Conservation (phyloP, 2,113 vertebrate genomes). For the Oreotrochilus melanogaster region DNA sequence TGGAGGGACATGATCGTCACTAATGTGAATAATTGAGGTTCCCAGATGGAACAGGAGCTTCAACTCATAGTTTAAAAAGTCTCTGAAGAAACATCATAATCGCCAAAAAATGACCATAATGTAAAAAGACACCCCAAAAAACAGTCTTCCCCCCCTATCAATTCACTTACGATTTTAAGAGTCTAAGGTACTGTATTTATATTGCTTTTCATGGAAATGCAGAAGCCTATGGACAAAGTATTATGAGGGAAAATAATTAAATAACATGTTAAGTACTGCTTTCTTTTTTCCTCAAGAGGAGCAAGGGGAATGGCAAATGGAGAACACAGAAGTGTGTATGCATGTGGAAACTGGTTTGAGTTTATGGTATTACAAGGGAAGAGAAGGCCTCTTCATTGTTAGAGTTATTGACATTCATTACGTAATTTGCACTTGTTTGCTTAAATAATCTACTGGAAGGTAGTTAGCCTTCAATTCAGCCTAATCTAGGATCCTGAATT, state of each 20-base stretch:
- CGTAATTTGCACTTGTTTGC: background rate
- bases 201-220: background rate
- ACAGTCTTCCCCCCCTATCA: background rate
- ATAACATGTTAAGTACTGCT: background rate
- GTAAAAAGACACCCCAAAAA: background rate
- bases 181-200: background rate
- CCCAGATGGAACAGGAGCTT: background rate
- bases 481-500: accelerated
- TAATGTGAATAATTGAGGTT: background rate
- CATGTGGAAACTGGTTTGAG: background rate
- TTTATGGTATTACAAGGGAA: background rate
- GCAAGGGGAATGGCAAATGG: background rate
- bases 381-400: background rate
- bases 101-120: background rate
- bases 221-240: background rate
- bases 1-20: background rate
- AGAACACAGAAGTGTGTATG: background rate
- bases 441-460: background rate
- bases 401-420: background rate
- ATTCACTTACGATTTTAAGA: background rate
- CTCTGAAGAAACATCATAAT: background rate
- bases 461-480: background rate
- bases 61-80: background rate
- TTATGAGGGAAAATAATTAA: background rate
- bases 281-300: background rate